Evolutionary conservation across 2,797 vertebrate genomes (phyloP).

Genomic region (Apodemus agrarius): DNA sequence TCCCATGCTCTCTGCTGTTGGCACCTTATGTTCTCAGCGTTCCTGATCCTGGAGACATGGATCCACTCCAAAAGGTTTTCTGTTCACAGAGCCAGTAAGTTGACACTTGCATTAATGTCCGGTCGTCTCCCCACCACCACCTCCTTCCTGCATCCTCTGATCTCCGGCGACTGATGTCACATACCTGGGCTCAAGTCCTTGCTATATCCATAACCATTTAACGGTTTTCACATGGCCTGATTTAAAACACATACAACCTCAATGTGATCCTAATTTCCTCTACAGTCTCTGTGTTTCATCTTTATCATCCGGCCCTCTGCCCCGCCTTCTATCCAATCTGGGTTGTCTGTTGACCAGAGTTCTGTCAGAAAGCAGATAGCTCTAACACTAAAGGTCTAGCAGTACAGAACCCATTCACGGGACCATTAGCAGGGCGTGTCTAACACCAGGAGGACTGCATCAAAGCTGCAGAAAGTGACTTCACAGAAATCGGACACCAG

Average conservation of each 20-base stretch:
- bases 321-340: neutral
- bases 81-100: neutral
- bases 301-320: neutral
- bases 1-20: neutral
- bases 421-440: neutral
- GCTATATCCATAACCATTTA: neutral
- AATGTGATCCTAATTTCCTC: neutral
- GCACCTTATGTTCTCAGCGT: neutral
- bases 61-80: neutral
- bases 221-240: neutral
- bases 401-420: neutral
- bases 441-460: neutral
- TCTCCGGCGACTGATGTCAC: neutral
- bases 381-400: neutral
- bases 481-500: neutral
- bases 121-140: accelerated
- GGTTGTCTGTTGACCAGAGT: neutral
- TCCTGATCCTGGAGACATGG: accelerated
- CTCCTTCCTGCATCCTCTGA: neutral
- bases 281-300: neutral
- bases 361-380: neutral
- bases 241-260: neutral
- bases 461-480: neutral
- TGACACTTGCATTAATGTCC: neutral
- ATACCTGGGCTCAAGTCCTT: neutral